These are phyloP conservation scores for Nephrotoma flavescens DNA, from an alignment of 2,888 invertebrate species.

Conservation along the genomic window DNA sequence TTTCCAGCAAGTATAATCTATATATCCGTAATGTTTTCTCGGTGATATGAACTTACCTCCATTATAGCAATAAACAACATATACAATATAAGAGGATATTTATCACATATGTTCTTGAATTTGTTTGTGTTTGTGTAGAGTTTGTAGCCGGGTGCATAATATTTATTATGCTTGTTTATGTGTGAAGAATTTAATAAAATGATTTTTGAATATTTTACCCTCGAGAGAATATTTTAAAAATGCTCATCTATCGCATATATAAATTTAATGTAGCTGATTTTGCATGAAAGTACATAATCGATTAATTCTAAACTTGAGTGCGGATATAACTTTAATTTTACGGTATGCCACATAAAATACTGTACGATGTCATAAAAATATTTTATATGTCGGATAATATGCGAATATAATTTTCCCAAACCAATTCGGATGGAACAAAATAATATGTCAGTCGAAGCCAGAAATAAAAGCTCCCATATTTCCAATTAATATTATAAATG, in stretches of 20 bases:
- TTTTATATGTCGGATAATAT: neutral
- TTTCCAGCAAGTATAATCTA: neutral
- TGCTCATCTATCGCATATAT: neutral
- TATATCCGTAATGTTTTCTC: neutral
- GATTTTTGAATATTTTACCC: neutral
- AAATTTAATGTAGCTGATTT: neutral
- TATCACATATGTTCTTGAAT: neutral
- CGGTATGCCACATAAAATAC: neutral
- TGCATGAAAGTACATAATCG: neutral
- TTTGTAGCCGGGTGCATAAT: neutral
- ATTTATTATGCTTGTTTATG: neutral
- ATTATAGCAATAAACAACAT: neutral
- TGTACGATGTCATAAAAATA: neutral
- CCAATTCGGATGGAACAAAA: no score
- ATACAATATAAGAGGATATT: neutral
- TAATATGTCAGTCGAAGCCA: no score
- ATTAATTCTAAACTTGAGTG: neutral
- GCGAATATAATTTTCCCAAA: no score
- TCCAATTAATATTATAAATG: no score
- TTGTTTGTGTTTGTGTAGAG: neutral
- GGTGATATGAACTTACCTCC: neutral
- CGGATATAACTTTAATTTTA: neutral
- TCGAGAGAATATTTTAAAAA: neutral
- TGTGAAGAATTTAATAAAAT: neutral
- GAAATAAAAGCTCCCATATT: no score